phyloP scores from a whole-genome alignment of 2,888 invertebrate species.

The Strigamia transsilvanica region DNA sequence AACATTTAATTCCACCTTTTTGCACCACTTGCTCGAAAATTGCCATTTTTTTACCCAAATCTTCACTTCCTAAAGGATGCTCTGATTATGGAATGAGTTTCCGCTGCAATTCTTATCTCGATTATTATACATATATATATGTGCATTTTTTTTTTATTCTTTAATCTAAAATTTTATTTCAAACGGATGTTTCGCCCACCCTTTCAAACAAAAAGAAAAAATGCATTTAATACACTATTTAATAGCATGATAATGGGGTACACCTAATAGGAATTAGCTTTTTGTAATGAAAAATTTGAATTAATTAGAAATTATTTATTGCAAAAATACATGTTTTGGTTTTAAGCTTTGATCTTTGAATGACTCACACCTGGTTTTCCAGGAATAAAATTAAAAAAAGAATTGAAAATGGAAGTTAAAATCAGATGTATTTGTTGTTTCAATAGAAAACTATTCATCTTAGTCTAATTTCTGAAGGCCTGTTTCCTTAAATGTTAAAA shows the following conservation, averaged over 20 bases:
- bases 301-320: neutral
- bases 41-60: neutral
- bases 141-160: neutral
- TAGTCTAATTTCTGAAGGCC: neutral
- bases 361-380: neutral
- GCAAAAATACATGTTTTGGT: neutral
- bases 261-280: slow-evolving; percentile 7
- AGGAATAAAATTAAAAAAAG: no score
- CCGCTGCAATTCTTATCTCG: slow-evolving; percentile 22
- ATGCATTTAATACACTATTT: neutral
- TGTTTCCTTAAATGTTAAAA: neutral
- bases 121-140: neutral
- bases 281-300: neutral
- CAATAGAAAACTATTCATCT: neutral
- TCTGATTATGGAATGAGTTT: slow-evolving; percentile 38
- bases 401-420: neutral
- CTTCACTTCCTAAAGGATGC: slow-evolving; percentile 32
- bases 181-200: slow-evolving; percentile 41
- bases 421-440: neutral
- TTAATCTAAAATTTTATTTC: slow-evolving; percentile 21
- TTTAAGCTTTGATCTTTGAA: neutral
- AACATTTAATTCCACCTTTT: neutral
- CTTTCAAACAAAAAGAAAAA: neutral
- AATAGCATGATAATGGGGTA: slow-evolving; percentile 6
- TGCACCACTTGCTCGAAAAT: neutral